phyloP scores from a whole-genome alignment of 2,888 invertebrate genomes.

The Diarsia mendica region DNA sequence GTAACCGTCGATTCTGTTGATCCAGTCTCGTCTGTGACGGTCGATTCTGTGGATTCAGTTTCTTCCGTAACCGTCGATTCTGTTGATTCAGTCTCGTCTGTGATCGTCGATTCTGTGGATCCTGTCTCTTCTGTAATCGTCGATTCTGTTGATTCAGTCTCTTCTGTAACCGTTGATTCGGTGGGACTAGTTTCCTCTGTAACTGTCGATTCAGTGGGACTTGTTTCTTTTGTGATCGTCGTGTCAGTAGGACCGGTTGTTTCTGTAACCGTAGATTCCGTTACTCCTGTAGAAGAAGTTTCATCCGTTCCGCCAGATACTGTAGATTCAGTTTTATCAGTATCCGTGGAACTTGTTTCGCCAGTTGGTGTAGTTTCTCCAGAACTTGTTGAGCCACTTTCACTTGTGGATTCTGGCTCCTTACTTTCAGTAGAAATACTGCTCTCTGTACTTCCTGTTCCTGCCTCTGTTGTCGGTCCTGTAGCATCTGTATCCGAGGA shows the following conservation, averaged over 20 bases:
- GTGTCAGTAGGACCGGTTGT: constrained; percentile 20
- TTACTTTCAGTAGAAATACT: constrained; percentile 16
- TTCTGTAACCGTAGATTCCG: constrained; percentile 27
- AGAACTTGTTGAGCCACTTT: constrained; percentile 22
- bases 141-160: constrained; percentile 28
- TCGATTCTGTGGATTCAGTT: constrained; percentile 4
- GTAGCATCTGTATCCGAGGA: constrained; percentile 30
- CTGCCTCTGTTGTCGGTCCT: constrained; percentile 18
- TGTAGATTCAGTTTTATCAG: constrained; percentile 10
- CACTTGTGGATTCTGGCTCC: constrained; percentile 19
- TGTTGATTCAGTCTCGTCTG: constrained; percentile 33
- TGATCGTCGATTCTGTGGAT: constrained; percentile 17
- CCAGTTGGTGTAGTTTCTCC: constrained; percentile 5
- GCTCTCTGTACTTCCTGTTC: constrained; percentile 30
- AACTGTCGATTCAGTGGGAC: constrained; percentile 16
- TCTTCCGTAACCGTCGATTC: constrained; percentile 44
- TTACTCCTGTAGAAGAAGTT: constrained; percentile 16
- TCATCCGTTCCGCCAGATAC: constrained; percentile 21
- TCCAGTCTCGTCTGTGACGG: constrained; percentile 32
- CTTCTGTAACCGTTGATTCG: constrained; percentile 44
- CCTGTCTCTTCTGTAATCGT: constrained; percentile 42
- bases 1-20: constrained; percentile 41
- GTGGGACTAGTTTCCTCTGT: constrained; percentile 40
- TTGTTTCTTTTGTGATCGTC: constrained; percentile 13
- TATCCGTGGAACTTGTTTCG: constrained; percentile 11